A percentile compares a stretch with the other conserved stretches of the same genome.
Evolutionary conservation across 2,113 vertebrate genomes (phyloP).

Genomic region (Myiopsitta monachus): DNA sequence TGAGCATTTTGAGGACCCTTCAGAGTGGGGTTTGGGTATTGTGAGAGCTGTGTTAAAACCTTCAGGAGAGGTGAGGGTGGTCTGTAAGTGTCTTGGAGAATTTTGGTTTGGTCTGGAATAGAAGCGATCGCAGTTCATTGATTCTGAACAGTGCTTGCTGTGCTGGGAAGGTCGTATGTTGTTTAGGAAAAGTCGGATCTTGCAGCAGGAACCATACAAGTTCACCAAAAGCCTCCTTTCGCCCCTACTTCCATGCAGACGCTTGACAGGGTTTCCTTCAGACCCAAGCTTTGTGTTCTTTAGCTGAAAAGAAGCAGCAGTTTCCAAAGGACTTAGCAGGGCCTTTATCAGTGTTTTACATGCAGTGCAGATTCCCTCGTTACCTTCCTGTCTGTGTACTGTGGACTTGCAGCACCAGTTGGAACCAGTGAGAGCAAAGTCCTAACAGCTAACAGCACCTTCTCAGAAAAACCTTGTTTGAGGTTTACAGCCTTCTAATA

Average conservation of each 20-base stretch:
- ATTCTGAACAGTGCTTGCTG: not conserved
- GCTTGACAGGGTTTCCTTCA: not conserved
- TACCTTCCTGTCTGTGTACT: not conserved
- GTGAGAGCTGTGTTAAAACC: not conserved
- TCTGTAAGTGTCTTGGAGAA: not conserved
- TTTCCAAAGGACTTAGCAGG: not conserved
- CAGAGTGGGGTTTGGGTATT: not conserved
- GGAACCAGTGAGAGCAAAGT: rapidly evolving
- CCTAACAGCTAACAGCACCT: not conserved
- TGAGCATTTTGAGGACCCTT: not conserved
- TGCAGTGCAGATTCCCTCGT: not conserved
- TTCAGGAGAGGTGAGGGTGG: not conserved
- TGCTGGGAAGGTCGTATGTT: not conserved
- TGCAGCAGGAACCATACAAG: not conserved
- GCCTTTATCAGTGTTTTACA: not conserved
- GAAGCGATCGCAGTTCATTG: not conserved
- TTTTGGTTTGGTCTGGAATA: not conserved
- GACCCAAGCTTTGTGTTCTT: not conserved
- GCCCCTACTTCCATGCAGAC: not conserved
- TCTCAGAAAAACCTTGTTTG: not conserved
- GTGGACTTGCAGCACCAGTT: not conserved
- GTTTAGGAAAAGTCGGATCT: not conserved
- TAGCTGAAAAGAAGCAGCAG: not conserved
- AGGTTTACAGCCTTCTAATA: not conserved
- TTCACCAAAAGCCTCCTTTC: not conserved